Base-by-base conservation (phyloP, 2,797 vertebrate species). In the Melanotaenia nigrans region DNA sequence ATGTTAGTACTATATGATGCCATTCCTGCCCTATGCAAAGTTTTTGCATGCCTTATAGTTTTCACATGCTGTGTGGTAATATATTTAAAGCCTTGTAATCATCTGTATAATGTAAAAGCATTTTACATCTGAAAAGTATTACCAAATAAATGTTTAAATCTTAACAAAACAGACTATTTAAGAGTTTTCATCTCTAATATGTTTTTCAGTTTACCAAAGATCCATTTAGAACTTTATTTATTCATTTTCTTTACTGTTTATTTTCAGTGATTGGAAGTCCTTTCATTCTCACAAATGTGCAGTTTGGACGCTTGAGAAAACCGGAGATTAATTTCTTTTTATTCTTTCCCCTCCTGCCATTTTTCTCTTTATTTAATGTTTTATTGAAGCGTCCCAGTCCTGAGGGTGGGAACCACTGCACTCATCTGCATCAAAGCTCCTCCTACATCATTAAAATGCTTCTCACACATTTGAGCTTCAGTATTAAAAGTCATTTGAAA, bases 31-130 rank as follows among this genome's bases (percentile, higher is more conserved):
- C 84, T 79, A 81, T 90, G 85, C 86, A 89, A 86, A 76, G 11
- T 28, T 53, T 65, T 54, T 87, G 91, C 92, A 92, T 91, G 91
- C 83, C 87, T 86, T 88, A 79, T 81, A 77, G 68, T 70, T 71
- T 81, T 65, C 66, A 75, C 58, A 60, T 28, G 66, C 73, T 32
- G 57, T 57, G 60, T 73, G 40, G 62, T 68, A 11, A 28, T 28
- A 68, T 56, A 51, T 85, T 84, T 82, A 61, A 84, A 81, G 30
- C 75, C 65, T 78, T 87, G 75, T 82, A 75, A 78, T 78, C 78
- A 70, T 77, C 56, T 40, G 72, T 68, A 70, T 54, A 7, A 71
- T 76, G 36, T 68, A 59, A 71, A 61, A 63, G 5, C 9, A 45
- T 20, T 87, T 87, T 86, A 84, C 77, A 71, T 68, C 82, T 6